A percentile compares a stretch with the other conserved stretches of the same genome.
phyloP scores from a whole-genome alignment of 1,140 invertebrate genomes.

The Yoshiicerus persimilis region DNA sequence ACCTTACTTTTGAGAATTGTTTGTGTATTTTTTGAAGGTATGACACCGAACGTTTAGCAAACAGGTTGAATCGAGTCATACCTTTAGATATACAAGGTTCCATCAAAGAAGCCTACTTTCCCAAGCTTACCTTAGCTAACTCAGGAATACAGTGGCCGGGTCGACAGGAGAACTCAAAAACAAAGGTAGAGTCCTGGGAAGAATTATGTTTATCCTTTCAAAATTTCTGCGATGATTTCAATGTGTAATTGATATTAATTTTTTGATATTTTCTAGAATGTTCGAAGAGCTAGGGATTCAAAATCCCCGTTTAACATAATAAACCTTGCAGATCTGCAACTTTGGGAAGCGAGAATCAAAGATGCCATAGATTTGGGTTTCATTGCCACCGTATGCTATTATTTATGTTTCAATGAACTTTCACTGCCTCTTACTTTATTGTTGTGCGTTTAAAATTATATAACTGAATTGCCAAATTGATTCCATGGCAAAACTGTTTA shows the following conservation, averaged over 20 bases:
- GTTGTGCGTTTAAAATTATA: no score
- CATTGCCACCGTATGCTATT: slow-evolving; percentile 52
- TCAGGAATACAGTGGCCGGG: slow-evolving; percentile 21
- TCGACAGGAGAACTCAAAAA: slow-evolving; percentile 30
- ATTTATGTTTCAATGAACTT: no score
- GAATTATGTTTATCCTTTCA: no score
- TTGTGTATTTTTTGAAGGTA: slow-evolving; percentile 46
- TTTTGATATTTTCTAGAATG: not conserved
- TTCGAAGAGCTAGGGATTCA: not conserved
- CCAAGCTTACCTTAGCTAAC: slow-evolving; percentile 19
- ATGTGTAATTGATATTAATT: no score
- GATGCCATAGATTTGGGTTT: slow-evolving; percentile 71
- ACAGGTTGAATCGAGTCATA: slow-evolving; percentile 43
- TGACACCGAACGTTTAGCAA: slow-evolving; percentile 51
- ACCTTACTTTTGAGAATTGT: not conserved
- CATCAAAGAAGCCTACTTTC: slow-evolving; percentile 37
- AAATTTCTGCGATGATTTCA: no score
- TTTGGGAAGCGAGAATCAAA: slow-evolving; percentile 72
- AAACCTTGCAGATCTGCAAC: slow-evolving; percentile 64
- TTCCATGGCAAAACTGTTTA: not conserved
- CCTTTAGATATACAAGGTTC: slow-evolving; percentile 28
- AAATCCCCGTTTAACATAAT: not conserved
- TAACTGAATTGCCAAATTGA: no score
- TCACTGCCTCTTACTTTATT: no score
- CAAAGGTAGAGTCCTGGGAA: no score